Evolutionary conservation across 2,888 invertebrate species (phyloP), one percentile per base, ranked within the genome.

Genomic region (Macropis europaea): DNA sequence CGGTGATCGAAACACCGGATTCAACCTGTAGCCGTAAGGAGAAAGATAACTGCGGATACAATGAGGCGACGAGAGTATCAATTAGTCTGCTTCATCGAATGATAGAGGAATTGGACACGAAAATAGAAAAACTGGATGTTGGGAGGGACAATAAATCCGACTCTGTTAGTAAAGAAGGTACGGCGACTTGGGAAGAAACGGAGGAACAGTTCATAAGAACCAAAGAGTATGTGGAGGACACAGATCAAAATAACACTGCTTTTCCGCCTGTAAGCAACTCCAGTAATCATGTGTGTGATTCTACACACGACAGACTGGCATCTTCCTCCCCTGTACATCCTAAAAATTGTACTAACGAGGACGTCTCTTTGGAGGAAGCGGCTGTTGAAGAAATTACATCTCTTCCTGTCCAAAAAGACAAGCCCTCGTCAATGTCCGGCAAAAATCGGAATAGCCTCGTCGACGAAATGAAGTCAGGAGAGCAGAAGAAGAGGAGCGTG

Each of bases 161-260:
- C 0, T n/a, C 53, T 1, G 13, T 40, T 2, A 38, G 28, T 5
- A 47, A 76, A 61, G 67, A 73, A 38, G 45, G 54, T 38, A 54
- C 73, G 24, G 73, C 56, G 0, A 38, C 50, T 13, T 83, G 82
- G 80, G 84, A 86, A 22, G 85, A 86, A 38, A 68, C 54, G 1
- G 81, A 85, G 15, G 85, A 86, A 28, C 72, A 60, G 15, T 74
- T 85, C n/a, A 73, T 86, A 36, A 72, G 76, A 13, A 73, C 72
- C 0, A 84, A 85, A 59, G 81, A 82, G 7, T 68, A 40, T 11
- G 61, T 19, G n/a, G 71, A 43, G 1, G 36, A 57, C 2, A 11
- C 24, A 1, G 43, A 40, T 2, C 30, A 34, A 1, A 53, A 9
- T 5, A 24, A 5, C 11, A 11, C 26, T 0, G 28, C 13, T 1